A percentile compares a stretch with the other conserved stretches of the same genome.
phyloP scores from a whole-genome alignment of 2,113 vertebrate species.

The Salvelinus namaycush region DNA sequence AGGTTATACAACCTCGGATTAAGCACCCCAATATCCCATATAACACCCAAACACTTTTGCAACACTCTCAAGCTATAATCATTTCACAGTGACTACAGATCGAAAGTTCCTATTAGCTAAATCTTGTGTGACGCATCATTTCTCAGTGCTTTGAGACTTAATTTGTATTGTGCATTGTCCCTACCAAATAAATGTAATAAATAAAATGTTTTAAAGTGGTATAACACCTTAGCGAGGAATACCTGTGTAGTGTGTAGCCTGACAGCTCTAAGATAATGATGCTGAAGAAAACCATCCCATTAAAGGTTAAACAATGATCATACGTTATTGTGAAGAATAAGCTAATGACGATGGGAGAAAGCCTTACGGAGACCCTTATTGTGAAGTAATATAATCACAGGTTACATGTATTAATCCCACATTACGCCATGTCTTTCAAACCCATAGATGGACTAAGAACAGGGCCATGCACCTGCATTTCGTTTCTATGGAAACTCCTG shows the following conservation, averaged over 20 bases:
- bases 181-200: too few relatives aligned
- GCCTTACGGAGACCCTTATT: not conserved
- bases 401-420: not conserved
- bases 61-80: not conserved
- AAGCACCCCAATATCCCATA: too few relatives aligned
- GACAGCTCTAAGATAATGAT: not conserved
- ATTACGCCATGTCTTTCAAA: not conserved
- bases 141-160: too few relatives aligned
- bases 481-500: conserved; percentile 39
- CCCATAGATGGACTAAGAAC: not conserved
- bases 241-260: not conserved
- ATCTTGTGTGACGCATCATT: too few relatives aligned
- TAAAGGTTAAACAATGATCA: not conserved
- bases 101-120: too few relatives aligned
- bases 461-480: not conserved
- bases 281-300: not conserved
- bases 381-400: not conserved
- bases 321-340: not conserved
- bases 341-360: not conserved
- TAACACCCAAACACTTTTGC: not conserved
- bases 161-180: too few relatives aligned
- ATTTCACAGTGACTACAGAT: not conserved
- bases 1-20: too few relatives aligned
- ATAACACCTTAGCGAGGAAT: not conserved
- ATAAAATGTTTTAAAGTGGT: not conserved